These are phyloP conservation scores for Sebastes variabilis DNA, from an alignment of 2,797 vertebrate genomes.

Conservation along the genomic window DNA sequence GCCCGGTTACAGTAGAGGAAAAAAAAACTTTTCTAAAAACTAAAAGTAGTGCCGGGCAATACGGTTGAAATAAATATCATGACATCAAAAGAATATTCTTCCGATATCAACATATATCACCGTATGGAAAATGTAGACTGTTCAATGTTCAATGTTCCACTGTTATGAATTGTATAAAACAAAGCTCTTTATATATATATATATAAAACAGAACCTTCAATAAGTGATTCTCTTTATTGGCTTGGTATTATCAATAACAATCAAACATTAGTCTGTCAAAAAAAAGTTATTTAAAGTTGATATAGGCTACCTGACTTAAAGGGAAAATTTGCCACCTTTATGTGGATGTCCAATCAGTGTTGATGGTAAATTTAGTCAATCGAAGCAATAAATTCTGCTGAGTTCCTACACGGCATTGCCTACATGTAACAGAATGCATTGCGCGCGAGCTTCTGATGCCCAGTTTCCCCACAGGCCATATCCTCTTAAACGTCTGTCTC, in stretches of 20 bases:
- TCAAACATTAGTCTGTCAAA: background rate
- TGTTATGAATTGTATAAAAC: background rate
- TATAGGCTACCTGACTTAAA: too few relatives aligned
- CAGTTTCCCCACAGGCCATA: background rate
- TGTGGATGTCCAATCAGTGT: too few relatives aligned
- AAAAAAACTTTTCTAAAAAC: too few relatives aligned
- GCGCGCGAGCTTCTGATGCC: fast-evolving
- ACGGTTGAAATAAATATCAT: background rate
- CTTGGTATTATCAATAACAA: background rate
- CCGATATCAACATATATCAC: background rate
- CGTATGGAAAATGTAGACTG: background rate
- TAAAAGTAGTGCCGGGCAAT: background rate
- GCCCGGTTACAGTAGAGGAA: background rate
- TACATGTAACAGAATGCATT: too few relatives aligned
- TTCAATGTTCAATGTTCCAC: background rate
- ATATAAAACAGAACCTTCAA: background rate
- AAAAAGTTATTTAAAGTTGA: background rate
- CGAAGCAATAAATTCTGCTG: too few relatives aligned
- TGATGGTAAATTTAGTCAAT: too few relatives aligned
- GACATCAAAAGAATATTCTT: background rate
- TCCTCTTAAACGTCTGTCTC: background rate
- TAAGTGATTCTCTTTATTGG: background rate
- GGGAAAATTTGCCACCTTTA: too few relatives aligned
- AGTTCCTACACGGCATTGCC: too few relatives aligned
- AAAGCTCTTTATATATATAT: background rate